Conservation (phyloP, 2,797 vertebrate genomes). For the Sciurus carolinensis region DNA sequence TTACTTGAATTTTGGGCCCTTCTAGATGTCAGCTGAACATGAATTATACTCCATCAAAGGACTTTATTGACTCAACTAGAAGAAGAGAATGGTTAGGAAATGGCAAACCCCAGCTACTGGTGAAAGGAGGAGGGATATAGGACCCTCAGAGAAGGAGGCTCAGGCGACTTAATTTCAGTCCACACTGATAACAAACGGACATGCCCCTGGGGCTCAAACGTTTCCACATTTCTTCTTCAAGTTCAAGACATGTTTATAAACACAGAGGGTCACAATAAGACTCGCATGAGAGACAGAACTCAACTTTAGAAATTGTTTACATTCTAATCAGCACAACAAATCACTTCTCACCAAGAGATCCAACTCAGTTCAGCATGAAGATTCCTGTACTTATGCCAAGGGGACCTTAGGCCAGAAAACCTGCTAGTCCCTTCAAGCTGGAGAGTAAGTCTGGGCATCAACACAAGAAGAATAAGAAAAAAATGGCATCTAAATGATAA, state of each 20-base stretch:
- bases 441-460: background rate
- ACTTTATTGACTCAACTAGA: background rate
- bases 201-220: background rate
- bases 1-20: background rate
- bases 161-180: slow-evolving; percentile 2
- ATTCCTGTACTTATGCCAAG: slow-evolving; percentile 40
- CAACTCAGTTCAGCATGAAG: slow-evolving; percentile 42
- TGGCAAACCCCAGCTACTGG: background rate
- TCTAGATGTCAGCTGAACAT: background rate
- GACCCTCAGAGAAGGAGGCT: slow-evolving; percentile 15
- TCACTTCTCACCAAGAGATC: slow-evolving; percentile 75
- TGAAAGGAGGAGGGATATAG: background rate
- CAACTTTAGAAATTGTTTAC: slow-evolving; percentile 77
- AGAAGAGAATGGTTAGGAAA: background rate
- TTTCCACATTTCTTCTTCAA: slow-evolving; percentile 74
- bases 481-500: background rate
- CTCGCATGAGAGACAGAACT: slow-evolving; percentile 72
- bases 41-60: background rate
- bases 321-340: slow-evolving; percentile 80
- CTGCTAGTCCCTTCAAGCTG: background rate
- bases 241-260: slow-evolving; percentile 79
- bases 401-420: slow-evolving; percentile 16
- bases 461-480: background rate
- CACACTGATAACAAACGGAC: slow-evolving; percentile 62
- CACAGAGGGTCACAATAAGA: slow-evolving; percentile 75